Conservation (phyloP, 2,113 vertebrate species). For the Thunnus thynnus region DNA sequence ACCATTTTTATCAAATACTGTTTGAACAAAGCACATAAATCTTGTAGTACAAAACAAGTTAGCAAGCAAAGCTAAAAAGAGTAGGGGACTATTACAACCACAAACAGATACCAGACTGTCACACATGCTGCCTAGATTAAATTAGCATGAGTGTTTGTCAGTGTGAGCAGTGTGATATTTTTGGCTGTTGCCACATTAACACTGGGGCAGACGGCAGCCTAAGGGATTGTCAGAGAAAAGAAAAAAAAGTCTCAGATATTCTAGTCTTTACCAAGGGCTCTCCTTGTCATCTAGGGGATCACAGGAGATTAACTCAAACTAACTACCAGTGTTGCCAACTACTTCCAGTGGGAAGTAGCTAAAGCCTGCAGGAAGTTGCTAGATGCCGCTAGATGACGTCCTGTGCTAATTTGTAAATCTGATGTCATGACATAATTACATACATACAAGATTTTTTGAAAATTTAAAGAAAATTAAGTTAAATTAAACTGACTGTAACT, state of each 20-base stretch:
- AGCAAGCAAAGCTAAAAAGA: neutral
- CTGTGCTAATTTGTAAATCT: too few relatives aligned
- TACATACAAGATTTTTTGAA: too few relatives aligned
- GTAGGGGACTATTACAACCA: neutral
- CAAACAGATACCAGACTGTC: neutral
- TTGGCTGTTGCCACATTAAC: constrained; percentile 46
- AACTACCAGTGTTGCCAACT: too few relatives aligned
- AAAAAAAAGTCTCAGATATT: neutral
- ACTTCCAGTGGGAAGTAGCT: too few relatives aligned
- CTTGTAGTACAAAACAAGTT: neutral
- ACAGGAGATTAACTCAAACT: neutral
- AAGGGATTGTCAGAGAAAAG: constrained; percentile 13
- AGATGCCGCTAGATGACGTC: too few relatives aligned
- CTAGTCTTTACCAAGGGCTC: neutral
- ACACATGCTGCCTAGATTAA: constrained; percentile 14
- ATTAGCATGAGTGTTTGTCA: constrained; percentile 14
- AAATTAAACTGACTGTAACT: too few relatives aligned
- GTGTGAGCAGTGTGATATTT: constrained; percentile 21
- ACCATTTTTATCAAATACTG: neutral
- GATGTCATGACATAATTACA: too few relatives aligned
- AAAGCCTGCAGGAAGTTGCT: too few relatives aligned
- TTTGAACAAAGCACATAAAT: neutral
- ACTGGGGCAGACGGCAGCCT: neutral
- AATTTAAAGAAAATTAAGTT: too few relatives aligned
- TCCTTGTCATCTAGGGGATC: neutral